phyloP scores from a whole-genome alignment of 2,113 vertebrate genomes.

The Rhynchomys soricoides region DNA sequence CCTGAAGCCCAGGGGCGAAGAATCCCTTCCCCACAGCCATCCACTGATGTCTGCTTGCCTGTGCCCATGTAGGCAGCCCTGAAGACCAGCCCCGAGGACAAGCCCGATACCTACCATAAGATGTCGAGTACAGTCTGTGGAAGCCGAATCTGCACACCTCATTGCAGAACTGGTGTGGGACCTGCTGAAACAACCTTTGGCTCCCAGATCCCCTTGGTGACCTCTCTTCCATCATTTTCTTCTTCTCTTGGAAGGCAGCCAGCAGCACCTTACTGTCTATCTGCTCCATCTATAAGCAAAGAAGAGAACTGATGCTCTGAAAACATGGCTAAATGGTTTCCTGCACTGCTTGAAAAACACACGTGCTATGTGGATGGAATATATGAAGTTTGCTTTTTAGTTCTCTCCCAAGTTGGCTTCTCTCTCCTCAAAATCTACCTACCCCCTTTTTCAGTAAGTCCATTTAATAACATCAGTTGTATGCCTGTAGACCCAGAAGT shows the following conservation, averaged over 20 bases:
- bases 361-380: not conserved
- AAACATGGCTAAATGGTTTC: not conserved
- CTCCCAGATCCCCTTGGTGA: not conserved
- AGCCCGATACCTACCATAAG: conserved; percentile 85
- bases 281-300: conserved; percentile 86
- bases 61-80: not conserved
- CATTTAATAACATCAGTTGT: conserved; percentile 16
- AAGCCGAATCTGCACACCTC: conserved; percentile 89
- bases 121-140: conserved; percentile 87
- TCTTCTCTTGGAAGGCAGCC: conserved; percentile 85
- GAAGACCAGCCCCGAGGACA: not conserved
- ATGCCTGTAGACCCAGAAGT: not conserved
- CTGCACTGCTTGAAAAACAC: conserved; percentile 2
- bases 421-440: conserved; percentile 37
- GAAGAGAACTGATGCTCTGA: no score
- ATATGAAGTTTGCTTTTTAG: conserved; percentile 15
- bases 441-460: not conserved
- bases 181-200: conserved; percentile 85
- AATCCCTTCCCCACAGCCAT: not conserved
- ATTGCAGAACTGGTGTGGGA: conserved; percentile 88
- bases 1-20: not conserved
- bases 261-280: conserved; percentile 86
- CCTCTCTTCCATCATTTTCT: conserved; percentile 57
- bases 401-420: not conserved
- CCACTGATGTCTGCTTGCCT: not conserved